Base-by-base conservation (phyloP, 2,113 vertebrate species). In the Myiopsitta monachus region DNA sequence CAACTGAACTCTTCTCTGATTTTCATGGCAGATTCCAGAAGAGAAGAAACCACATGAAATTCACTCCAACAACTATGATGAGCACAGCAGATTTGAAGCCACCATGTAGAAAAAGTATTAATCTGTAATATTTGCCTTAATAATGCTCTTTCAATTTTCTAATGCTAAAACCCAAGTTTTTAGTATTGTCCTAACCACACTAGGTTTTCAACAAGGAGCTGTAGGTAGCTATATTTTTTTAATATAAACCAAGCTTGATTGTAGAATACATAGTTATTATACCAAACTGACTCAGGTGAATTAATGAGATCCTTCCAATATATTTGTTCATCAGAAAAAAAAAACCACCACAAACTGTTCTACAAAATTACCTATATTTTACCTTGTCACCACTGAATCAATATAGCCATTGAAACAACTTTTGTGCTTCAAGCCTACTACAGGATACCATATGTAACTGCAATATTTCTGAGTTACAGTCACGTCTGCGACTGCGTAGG, bases 1-100 rank as follows among this genome's bases (percentile, higher is more conserved):
- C 7, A 88, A 31, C 23, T 75, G 68, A 94, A 26, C 12, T 73
- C 13, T 82, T 46, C 10, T 84, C 49, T 88, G 19, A 30, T 94
- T 80, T 86, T 51, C 49, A 44, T 80, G 81, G n/a, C 87, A 98
- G 97, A 83, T 97, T 90, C 96, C 97, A 70, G 91, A 87, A 84
- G 95, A 97, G n/a, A 90, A 94, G 67, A 94, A 39, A 15, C 2
- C 6, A 23, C n/a, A 9, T 2, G 82, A 66, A 82, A 52, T 89
- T 68, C 44, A 51, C 5, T 9, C 59, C 74, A 62, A 66, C 41
- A 73, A 83, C 49, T n/a, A 18, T 22, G 93, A 95, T 9, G 93
- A 96, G 46, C 88, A 73, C 30, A 92, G 59, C 11, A 96, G 95
- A 92, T 44, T 77, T 68, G 95, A 87, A 88, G 68, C 81, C 27